Base-by-base conservation (phyloP, 1,140 invertebrate species). In the Trichonephila clavata region DNA sequence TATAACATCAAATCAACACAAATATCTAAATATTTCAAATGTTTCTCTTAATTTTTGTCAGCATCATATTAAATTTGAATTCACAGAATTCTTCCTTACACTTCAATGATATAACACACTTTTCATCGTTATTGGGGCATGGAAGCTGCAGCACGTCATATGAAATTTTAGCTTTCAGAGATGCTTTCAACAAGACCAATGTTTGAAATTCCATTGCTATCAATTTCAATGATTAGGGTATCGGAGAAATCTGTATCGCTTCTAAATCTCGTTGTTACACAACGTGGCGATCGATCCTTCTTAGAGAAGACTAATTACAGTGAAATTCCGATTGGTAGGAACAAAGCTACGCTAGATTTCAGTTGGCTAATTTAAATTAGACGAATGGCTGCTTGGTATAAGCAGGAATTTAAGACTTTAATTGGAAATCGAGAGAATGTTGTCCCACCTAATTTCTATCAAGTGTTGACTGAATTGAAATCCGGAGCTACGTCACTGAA, bases 361-460 rank as follows among this genome's bases (percentile, higher is more conserved):
- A 89, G 61, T 71, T 89, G 87, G 63, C 63, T 77, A 77, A 89
- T 89, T 89, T 89, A 89, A 89, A 89, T 89, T 77, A 89, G 65
- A 50, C 61, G 86, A 65, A 87, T 87, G 43, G 65, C 57, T 89
- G 87, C 87, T 77, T 39, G 65, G 13, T 32, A 63, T 87, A 43
- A 50, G 43, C 24, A 14, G 87, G 87, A 89, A 89, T 89, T 89
- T 71, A 89, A 89, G 87, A 89, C 65, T 89, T 89, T 89, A 89
- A 89, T 89, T 89, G 87, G 50, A 89, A 89, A 89, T 89, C 87
- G 87, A 89, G 61, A 77, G 87, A 89, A 89, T 89, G 87, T 89
- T 89, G 87, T 77, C 65, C 43, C 39, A 27, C 87, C 87, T 89
- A 89, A 89, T 71, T 89, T 61, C 63, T 77, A 71, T 89, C 63